These are phyloP conservation scores for Myiopsitta monachus DNA, from an alignment of 2,113 vertebrate species.

Conservation along the genomic window DNA sequence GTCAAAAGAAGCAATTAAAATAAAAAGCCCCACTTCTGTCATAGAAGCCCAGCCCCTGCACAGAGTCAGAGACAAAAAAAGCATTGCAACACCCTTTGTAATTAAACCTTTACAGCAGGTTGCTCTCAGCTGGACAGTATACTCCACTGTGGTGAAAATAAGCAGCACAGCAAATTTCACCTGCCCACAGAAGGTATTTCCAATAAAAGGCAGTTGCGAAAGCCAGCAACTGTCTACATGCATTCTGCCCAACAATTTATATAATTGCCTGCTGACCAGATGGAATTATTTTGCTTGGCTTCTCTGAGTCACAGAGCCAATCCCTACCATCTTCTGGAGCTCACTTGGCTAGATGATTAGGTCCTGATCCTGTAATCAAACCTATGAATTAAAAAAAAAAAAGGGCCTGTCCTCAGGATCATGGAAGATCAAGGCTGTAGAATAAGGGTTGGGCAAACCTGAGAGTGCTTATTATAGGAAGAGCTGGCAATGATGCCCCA, in stretches of 20 bases:
- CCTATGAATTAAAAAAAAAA: not conserved
- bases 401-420: not conserved
- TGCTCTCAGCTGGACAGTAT: not conserved
- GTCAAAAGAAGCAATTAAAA: not conserved
- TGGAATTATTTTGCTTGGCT: not conserved
- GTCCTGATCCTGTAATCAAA: slow-evolving; percentile 50
- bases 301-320: slow-evolving; percentile 12
- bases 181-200: not conserved
- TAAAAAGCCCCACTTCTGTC: not conserved
- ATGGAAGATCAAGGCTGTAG: slow-evolving; percentile 36
- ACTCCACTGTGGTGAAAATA: not conserved
- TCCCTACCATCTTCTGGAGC: not conserved
- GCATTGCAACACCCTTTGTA: not conserved
- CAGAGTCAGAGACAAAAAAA: not conserved
- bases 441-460: not conserved
- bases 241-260: slow-evolving; percentile 17
- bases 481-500: not conserved
- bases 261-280: slow-evolving; percentile 17
- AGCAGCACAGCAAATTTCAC: not conserved
- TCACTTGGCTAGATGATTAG: not conserved
- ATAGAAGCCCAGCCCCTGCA: not conserved
- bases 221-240: not conserved
- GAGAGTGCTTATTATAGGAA: slow-evolving; percentile 36
- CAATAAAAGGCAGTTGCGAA: not conserved
- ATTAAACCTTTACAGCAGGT: not conserved